Evolutionary conservation across 2,888 invertebrate species (phyloP).

Genomic region (Yponomeuta evonymella): DNA sequence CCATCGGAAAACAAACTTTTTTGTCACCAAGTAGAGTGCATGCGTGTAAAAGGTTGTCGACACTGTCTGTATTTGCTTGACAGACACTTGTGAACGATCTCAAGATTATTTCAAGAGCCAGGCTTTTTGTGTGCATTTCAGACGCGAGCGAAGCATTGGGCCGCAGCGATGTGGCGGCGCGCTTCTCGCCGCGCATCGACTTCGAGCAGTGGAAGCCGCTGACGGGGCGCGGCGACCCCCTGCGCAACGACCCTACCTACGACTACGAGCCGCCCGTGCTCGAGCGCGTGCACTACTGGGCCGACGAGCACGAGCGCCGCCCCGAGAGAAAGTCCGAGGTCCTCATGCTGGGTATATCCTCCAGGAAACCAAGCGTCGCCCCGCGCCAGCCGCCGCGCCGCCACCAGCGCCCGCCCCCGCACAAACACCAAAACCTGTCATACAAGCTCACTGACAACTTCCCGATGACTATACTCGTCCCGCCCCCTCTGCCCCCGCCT

Average conservation of each 20-base stretch:
- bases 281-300: conserved; percentile 88
- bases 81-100: neutral
- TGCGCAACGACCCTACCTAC: conserved; percentile 89
- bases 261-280: conserved; percentile 89
- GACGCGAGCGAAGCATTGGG: conserved; percentile 41
- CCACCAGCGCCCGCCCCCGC: conserved; percentile 38
- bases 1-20: no score
- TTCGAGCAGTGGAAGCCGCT: conserved; percentile 90
- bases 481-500: conserved; percentile 78
- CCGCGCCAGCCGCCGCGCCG: conserved; percentile 57
- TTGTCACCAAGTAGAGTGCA: no score
- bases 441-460: conserved; percentile 71
- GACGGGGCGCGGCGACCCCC: conserved; percentile 86
- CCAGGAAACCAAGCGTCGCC: conserved; percentile 79
- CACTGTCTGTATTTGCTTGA: no score
- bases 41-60: no score
- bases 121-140: conserved; percentile 33
- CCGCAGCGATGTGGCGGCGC: conserved; percentile 44
- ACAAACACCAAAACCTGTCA: conserved; percentile 69
- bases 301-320: conserved; percentile 77
- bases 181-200: conserved; percentile 85
- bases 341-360: conserved; percentile 80
- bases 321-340: conserved; percentile 81
- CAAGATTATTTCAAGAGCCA: neutral
- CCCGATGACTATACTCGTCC: conserved; percentile 82